Evolutionary conservation across 2,113 vertebrate genomes (phyloP), one percentile per base, ranked within the genome.

Genomic region (Nipponia nippon): DNA sequence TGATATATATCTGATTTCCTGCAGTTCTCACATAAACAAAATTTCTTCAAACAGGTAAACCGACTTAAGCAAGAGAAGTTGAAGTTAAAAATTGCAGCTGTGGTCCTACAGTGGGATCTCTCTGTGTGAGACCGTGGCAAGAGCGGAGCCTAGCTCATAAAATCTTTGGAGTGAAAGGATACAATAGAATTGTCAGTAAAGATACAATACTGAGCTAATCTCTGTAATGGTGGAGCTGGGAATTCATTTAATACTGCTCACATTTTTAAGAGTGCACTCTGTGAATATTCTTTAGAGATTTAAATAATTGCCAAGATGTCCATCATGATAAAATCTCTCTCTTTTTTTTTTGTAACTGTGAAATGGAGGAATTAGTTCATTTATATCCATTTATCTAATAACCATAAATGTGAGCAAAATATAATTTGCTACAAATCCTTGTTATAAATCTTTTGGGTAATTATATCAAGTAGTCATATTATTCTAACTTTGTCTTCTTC

Each of bases 1-100:
- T 89, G 79, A 83, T 77, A 80, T 83, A 59, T 90, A 80, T 83
- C 56, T 95, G 61, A 75, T 93, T 95, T 96, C 92, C 89, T 92
- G 76, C 34, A 53, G 38, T 72, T 93, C 78, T 82, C 89, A 85
- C 40, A 81, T 59, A 82, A 94, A 78, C 25, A 61, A 76, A 79
- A 76, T 50, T 84, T 80, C 46, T 90, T 95, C 82, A 72, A 93
- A 73, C 11, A 79, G 65, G 56, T 72, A 82, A 92, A 92, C 23
- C 4, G 3, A 84, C 61, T 66, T 59, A 66, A 46, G 26, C 4
- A 15, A 82, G 44, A 78, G 72, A 84, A 95, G 55, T 67, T 29
- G 47, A 88, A 92, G 56, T 81, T 50, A 50, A 92, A 63, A 84
- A 82, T 6, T 91, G 46, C 55, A 89, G 80, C 89, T 88, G 30